Evolutionary conservation across 2,888 invertebrate genomes (phyloP).

Genomic region (Gibbula magus): DNA sequence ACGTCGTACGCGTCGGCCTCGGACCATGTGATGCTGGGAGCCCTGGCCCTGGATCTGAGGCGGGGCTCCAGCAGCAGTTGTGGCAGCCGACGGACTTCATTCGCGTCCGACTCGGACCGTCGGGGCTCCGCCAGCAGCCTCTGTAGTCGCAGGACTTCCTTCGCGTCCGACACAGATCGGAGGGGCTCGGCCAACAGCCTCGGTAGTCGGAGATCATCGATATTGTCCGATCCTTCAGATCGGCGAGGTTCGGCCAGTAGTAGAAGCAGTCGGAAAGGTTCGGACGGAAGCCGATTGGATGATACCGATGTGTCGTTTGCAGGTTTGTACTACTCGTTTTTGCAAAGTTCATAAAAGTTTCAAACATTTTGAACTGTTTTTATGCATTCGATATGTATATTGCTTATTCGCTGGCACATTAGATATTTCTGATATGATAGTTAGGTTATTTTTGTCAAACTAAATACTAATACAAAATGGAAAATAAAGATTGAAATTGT

Average conservation of each 20-base stretch:
- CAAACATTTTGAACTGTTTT: too few relatives aligned
- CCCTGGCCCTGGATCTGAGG: slow-evolving; percentile 45
- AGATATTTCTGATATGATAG: too few relatives aligned
- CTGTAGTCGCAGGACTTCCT: slow-evolving; percentile 65
- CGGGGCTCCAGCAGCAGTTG: slow-evolving; percentile 46
- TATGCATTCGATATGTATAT: too few relatives aligned
- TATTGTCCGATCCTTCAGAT: slow-evolving; percentile 65
- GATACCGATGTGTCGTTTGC: slow-evolving; percentile 67
- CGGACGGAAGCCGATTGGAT: slow-evolving; percentile 65
- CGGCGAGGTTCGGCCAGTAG: slow-evolving; percentile 63
- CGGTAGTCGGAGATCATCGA: slow-evolving; percentile 64
- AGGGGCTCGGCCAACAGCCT: slow-evolving; percentile 65
- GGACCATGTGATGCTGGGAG: slow-evolving; percentile 43
- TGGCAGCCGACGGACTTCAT: slow-evolving; percentile 57
- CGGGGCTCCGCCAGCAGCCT: slow-evolving; percentile 66
- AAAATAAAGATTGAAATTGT: too few relatives aligned
- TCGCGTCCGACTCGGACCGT: slow-evolving; percentile 58
- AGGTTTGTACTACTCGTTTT: slow-evolving; percentile 44
- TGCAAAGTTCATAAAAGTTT: too few relatives aligned
- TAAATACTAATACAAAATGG: too few relatives aligned
- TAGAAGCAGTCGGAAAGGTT: slow-evolving; percentile 62
- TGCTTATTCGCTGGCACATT: too few relatives aligned
- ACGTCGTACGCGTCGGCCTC: slow-evolving; percentile 64
- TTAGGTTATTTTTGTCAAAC: too few relatives aligned
- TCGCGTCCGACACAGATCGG: slow-evolving; percentile 64